A percentile compares a stretch with the other conserved stretches of the same genome.
These are phyloP conservation scores for Perizoma flavofasciatum DNA, from an alignment of 2,888 invertebrate genomes.

Conservation along the genomic window DNA sequence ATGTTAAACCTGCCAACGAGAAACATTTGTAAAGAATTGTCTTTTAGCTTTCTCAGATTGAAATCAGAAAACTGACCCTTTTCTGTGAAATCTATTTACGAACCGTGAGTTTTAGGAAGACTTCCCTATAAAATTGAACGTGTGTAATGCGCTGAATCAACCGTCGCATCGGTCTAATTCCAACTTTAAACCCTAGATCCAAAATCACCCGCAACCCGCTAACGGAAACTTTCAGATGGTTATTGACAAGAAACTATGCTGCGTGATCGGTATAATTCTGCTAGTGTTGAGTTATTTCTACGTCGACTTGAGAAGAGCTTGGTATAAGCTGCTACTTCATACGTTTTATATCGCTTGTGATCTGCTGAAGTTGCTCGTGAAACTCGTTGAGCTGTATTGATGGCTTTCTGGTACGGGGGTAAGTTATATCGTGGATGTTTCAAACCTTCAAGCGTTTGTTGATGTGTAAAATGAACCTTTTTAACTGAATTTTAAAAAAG, in stretches of 20 bases:
- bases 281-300: constrained; percentile 57
- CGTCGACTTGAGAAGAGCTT: constrained; percentile 68
- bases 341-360: constrained; percentile 73
- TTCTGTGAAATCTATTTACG: too few relatives aligned
- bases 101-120: too few relatives aligned
- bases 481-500: background rate
- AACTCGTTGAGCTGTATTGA: constrained; percentile 73
- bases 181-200: constrained; percentile 26
- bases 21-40: too few relatives aligned
- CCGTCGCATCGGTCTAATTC: constrained; percentile 4
- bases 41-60: too few relatives aligned
- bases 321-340: constrained; percentile 72
- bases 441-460: too few relatives aligned
- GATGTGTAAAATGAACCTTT: too few relatives aligned
- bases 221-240: constrained; percentile 67
- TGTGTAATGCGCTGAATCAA: constrained; percentile 18
- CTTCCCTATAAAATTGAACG: constrained; percentile 3
- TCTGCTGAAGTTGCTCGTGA: constrained; percentile 71
- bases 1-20: too few relatives aligned
- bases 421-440: constrained; percentile 36
- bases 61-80: too few relatives aligned
- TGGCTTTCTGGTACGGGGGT: constrained; percentile 45
- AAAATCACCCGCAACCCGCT: constrained; percentile 28
- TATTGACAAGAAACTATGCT: constrained; percentile 54
- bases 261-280: constrained; percentile 50